Evolutionary conservation across 2,113 vertebrate genomes (phyloP).

Genomic region (Alectura lathami): DNA sequence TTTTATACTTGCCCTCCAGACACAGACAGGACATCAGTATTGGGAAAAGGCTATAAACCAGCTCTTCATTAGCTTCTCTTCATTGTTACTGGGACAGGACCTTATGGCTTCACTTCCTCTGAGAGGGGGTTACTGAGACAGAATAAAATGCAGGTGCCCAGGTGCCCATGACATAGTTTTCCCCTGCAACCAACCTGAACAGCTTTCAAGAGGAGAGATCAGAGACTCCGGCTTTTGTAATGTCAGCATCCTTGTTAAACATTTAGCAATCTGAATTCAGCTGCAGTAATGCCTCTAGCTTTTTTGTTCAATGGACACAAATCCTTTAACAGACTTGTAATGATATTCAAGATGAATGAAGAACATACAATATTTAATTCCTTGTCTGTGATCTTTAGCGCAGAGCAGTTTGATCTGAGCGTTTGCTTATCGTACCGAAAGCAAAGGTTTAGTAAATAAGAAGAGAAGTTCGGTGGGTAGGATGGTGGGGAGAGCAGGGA

Average conservation of each 20-base stretch:
- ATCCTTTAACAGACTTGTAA: conserved; percentile 55
- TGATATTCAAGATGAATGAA: conserved; percentile 64
- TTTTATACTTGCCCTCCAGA: conserved; percentile 67
- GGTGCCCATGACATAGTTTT: conserved; percentile 72
- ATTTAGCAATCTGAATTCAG: conserved; percentile 63
- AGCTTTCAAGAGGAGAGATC: conserved; percentile 60
- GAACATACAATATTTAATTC: conserved; percentile 68
- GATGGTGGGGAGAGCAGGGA: background rate
- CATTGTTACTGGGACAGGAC: conserved; percentile 76
- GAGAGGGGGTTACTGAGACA: conserved; percentile 45
- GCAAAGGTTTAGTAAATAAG: conserved; percentile 32
- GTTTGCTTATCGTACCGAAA: conserved; percentile 21
- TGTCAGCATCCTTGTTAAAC: conserved; percentile 65
- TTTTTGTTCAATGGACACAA: conserved; percentile 46
- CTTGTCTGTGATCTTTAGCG: conserved; percentile 54
- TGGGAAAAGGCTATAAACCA: conserved; percentile 76
- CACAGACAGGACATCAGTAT: conserved; percentile 70
- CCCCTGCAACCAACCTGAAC: conserved; percentile 59
- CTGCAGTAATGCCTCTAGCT: conserved; percentile 28
- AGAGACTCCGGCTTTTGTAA: conserved; percentile 57
- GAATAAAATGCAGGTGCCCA: conserved; percentile 68
- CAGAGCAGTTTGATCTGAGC: conserved; percentile 12
- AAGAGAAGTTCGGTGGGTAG: background rate
- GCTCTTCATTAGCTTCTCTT: conserved; percentile 73
- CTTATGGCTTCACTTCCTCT: conserved; percentile 74